These are phyloP conservation scores for Lingula anatina DNA, from an alignment of 2,888 invertebrate genomes.

Conservation along the genomic window DNA sequence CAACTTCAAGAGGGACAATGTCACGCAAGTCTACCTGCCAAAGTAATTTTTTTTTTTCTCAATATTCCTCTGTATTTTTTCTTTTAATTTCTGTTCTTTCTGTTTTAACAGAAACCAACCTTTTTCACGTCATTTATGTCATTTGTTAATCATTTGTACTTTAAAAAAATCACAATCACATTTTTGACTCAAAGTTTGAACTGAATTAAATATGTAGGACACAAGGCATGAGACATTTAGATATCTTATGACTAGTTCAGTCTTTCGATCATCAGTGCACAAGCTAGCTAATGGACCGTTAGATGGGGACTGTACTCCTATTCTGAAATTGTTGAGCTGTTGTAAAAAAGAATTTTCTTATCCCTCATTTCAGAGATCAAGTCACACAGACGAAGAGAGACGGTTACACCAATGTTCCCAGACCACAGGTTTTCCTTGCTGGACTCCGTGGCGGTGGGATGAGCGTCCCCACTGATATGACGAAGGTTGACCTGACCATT, in stretches of 20 bases:
- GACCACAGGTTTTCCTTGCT: constrained; percentile 48
- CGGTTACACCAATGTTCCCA: constrained; percentile 47
- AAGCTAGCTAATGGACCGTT: too few species aligned
- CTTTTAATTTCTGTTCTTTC: too few species aligned
- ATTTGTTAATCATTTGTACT: too few species aligned
- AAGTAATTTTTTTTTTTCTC: constrained; percentile 50
- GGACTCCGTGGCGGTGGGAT: constrained; percentile 50
- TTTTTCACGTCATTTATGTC: too few species aligned
- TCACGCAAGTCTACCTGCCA: constrained; percentile 61
- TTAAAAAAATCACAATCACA: too few species aligned
- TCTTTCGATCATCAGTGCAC: too few species aligned
- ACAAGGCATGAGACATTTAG: too few species aligned
- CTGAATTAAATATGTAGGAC: too few species aligned
- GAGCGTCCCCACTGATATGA: constrained; percentile 39
- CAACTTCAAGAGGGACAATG: constrained; percentile 61
- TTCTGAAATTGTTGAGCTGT: not conserved
- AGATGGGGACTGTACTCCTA: too few species aligned
- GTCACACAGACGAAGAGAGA: constrained; percentile 49
- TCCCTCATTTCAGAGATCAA: constrained; percentile 44
- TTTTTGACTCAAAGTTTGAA: too few species aligned
- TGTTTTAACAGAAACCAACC: too few species aligned
- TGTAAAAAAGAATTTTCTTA: constrained; percentile 1
- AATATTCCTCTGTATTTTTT: not conserved
- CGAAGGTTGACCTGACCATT: constrained; percentile 51
- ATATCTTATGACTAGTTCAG: too few species aligned